Evolutionary conservation across 2,888 invertebrate genomes (phyloP), one percentile per base, ranked within the genome.

Genomic region (Cataglyphis rosenhaueri): DNA sequence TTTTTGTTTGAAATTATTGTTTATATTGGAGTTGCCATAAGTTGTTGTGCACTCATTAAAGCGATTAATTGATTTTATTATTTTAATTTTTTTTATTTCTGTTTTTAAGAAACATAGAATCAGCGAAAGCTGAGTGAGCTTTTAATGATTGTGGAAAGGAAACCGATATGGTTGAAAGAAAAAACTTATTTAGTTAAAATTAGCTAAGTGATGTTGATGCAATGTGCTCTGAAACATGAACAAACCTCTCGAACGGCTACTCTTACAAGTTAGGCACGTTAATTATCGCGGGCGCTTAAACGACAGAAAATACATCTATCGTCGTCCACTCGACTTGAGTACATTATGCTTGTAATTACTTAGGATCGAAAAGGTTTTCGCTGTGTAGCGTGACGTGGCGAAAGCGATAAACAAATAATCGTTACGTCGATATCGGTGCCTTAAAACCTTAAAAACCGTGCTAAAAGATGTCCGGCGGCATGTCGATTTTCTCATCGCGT

Each of bases 341-440:
- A 3, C 41, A 4, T 48, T 21, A 18, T 41, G 32, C 15, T 76
- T 66, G 82, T 81, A 81, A 83, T 87, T 86, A 88, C 66, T 82
- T 62, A 64, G 64, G 81, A 70, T 73, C 79, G 76, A 79, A 83
- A 55, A 32, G 6, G 18, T 88, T 86, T 78, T 64, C n/a, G 52
- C 75, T 73, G 73, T 74, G 76, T 78, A 38, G 41, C 74, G 5
- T 64, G 35, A 79, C 18, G 44, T 25, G 18, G 35, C 61, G 44
- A 9, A 71, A 61, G 29, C 9, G 44, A 59, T 66, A 44, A 81
- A 71, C 64, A 71, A 82, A 82, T 79, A 81, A 87, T 89, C 82
- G 82, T 82, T 85, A 79, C 57, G 70, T 73, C 83, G 82, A 85
- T 85, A 83, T 35, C 66, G 59, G 32, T 35, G 35, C 6, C 35